Base-by-base conservation (phyloP, 2,888 invertebrate species). In the Drosophila leonis region DNA sequence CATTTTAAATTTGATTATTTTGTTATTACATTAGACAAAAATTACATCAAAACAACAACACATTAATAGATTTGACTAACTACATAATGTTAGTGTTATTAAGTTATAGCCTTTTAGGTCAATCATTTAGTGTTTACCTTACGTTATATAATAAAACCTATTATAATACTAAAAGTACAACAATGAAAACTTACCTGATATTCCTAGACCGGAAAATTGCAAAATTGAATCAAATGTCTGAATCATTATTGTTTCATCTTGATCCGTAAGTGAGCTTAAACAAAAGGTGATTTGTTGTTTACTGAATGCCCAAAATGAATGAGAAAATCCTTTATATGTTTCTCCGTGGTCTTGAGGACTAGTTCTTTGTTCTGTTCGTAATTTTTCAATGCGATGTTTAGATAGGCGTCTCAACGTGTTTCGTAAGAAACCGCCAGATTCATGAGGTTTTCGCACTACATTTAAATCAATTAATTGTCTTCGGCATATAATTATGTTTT, bases 301-400 rank as follows among this genome's bases (percentile, higher is more conserved):
- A 88, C 96, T 96, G 94, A 98, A 98, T 46, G 97, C 96, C 98
- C 98, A 98, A 94, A 96, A 98, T 24, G 95, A 95, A 75, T 97
- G 95, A 12, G 97, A 96, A 93, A 96, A 98, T 60, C 97, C 97
- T 93, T 97, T 97, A 93, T 97, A 97, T 46, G 96, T 96, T 93
- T 98, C 97, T 24, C 97, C 96, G 62, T 96, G 95, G 71, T 96
- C 95, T 82, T 94, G 95, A 20, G 94, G 93, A n/a, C 93, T 93
- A 65, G 94, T 94, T 4, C 95, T 95, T 85, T 95, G 95, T 82
- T 96, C 96, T 72, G 95, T 94, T 67, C 96, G 93, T 44, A 96
- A 92, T 91, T 97, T 97, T 90, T 98, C 98, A 72, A 97, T 93
- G 10, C 97, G 95, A 90, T 97, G 96, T 91, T 97, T 97, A 76